phyloP scores from a whole-genome alignment of 2,797 vertebrate genomes.

The Onychomys arenicola region DNA sequence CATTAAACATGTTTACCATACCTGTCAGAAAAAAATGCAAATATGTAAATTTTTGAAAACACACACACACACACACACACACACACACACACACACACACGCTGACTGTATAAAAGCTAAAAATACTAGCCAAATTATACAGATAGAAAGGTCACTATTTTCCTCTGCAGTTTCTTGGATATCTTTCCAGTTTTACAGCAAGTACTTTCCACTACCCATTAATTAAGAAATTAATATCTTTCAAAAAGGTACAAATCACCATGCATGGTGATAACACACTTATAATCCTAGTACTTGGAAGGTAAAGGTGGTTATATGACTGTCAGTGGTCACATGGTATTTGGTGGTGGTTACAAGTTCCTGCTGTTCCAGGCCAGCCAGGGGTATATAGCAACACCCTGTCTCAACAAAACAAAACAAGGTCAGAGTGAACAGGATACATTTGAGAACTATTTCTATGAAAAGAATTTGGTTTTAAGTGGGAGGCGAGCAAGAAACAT shows the following conservation, averaged over 20 bases:
- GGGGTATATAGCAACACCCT: background rate
- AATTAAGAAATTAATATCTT: constrained; percentile 34
- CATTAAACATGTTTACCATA: background rate
- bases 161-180: constrained; percentile 8
- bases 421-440: background rate
- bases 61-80: background rate
- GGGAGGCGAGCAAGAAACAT: constrained; percentile 14
- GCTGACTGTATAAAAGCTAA: background rate
- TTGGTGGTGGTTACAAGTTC: background rate
- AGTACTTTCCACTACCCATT: background rate
- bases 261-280: background rate
- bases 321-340: no score
- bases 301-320: background rate
- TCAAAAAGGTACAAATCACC: background rate
- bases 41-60: background rate
- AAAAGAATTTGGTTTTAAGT: constrained; percentile 30
- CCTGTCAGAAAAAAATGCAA: background rate
- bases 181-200: background rate
- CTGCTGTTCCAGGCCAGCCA: background rate
- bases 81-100: no score
- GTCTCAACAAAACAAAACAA: background rate
- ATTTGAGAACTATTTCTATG: constrained; percentile 30
- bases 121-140: background rate
- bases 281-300: background rate
- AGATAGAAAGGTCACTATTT: background rate